Evolutionary conservation across 2,797 vertebrate genomes (phyloP).

Genomic region (Tenualosa ilisha): DNA sequence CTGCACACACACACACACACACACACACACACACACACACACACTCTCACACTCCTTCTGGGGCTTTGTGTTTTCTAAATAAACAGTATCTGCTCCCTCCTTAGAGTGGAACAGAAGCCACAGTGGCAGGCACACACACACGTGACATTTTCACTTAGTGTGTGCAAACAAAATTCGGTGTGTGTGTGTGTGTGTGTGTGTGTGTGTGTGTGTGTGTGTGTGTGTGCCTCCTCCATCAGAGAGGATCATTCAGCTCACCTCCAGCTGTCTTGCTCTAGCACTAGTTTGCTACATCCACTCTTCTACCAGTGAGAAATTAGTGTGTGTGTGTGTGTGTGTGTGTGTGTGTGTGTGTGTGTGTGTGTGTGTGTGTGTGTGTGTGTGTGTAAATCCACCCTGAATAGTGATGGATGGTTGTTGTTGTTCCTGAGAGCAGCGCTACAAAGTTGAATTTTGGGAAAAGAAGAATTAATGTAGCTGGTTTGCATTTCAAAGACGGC

Average conservation of each 20-base stretch:
- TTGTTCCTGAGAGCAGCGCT: too few relatives aligned
- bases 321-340: not conserved
- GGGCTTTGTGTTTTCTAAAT: not conserved
- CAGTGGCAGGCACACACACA: not conserved
- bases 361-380: too few relatives aligned
- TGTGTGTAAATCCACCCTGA: too few relatives aligned
- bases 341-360: too few relatives aligned
- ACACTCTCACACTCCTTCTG: not conserved
- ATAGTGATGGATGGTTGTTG: too few relatives aligned
- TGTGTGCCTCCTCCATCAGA: not conserved
- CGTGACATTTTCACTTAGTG: not conserved
- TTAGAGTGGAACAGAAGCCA: too few relatives aligned
- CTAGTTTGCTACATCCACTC: not conserved
- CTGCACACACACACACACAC: constrained; percentile 1
- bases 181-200: too few relatives aligned
- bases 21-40: not conserved
- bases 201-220: too few relatives aligned
- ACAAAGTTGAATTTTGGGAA: too few relatives aligned
- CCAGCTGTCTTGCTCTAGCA: not conserved
- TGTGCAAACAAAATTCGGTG: too few relatives aligned
- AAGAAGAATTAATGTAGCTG: too few relatives aligned
- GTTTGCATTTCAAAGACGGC: constrained; percentile 5
- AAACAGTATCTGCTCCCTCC: not conserved
- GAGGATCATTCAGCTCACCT: not conserved
- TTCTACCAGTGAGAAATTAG: not conserved